phyloP scores from a whole-genome alignment of 2,113 vertebrate genomes.

The Antechinus stuartii region DNA sequence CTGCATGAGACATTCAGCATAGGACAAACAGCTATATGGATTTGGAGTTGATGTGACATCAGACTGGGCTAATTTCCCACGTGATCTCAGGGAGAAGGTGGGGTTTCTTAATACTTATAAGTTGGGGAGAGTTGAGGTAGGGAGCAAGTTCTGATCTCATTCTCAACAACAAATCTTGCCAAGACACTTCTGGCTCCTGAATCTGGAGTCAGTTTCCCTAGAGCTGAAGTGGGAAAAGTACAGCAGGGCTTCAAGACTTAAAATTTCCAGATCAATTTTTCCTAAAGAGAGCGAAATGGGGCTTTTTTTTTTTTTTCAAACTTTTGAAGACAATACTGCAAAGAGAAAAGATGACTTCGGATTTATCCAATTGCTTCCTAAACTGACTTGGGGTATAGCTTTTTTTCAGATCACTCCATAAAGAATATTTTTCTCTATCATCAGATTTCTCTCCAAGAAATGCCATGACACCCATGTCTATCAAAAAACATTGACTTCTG shows the following conservation, averaged over 20 bases:
- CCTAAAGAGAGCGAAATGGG: slow-evolving; percentile 74
- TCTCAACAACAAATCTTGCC: slow-evolving; percentile 28
- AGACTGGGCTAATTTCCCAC: slow-evolving; percentile 65
- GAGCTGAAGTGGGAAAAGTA: slow-evolving; percentile 55
- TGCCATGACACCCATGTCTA: background rate
- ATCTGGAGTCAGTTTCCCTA: slow-evolving; percentile 61
- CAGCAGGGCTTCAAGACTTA: slow-evolving; percentile 37
- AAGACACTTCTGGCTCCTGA: slow-evolving; percentile 57
- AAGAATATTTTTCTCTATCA: background rate
- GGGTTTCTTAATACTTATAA: slow-evolving; percentile 26
- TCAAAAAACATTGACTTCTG: background rate
- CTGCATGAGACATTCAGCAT: slow-evolving; percentile 33
- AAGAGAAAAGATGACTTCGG: slow-evolving; percentile 61
- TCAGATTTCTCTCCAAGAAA: slow-evolving; percentile 12
- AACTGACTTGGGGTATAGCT: slow-evolving; percentile 26
- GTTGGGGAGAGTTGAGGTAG: slow-evolving; percentile 36
- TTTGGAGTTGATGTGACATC: slow-evolving; percentile 55
- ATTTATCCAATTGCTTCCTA: slow-evolving; percentile 49
- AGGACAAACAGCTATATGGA: slow-evolving; percentile 72
- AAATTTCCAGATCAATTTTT: slow-evolving; percentile 75
- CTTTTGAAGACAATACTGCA: slow-evolving; percentile 39
- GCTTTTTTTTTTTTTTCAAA: slow-evolving; percentile 34
- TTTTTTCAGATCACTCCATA: background rate
- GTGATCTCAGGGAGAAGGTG: slow-evolving; percentile 48
- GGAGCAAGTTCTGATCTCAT: slow-evolving; percentile 51